Evolutionary conservation across 2,888 invertebrate genomes (phyloP).

Genomic region (Sympetrum striolatum): DNA sequence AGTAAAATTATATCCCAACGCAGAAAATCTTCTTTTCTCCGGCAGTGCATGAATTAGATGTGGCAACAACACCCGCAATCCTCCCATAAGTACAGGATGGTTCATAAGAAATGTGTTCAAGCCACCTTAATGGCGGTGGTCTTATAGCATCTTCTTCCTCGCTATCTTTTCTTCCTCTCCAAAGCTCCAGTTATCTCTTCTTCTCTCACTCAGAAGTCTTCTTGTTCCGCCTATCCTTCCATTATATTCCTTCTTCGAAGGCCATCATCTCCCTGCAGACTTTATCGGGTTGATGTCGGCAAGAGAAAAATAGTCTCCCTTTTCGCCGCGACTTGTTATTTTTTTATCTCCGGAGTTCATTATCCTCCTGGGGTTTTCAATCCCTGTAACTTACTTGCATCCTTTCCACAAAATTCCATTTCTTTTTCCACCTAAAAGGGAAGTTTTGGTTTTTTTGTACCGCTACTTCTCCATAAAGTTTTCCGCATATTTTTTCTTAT

Average conservation of each 20-base stretch:
- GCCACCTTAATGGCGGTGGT: too few species aligned
- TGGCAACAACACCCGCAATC: too few species aligned
- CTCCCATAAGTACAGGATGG: too few species aligned
- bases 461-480: neutral
- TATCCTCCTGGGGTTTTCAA: constrained; percentile 30
- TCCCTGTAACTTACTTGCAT: neutral
- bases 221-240: neutral
- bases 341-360: neutral
- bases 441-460: neutral
- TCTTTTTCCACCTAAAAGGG: neutral
- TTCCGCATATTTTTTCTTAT: too few species aligned
- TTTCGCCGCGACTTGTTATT: neutral
- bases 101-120: too few species aligned
- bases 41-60: too few species aligned
- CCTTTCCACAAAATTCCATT: neutral
- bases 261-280: neutral
- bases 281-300: neutral
- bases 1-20: too few species aligned
- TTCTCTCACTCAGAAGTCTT: neutral
- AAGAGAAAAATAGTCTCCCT: neutral
- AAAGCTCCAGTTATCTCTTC: neutral
- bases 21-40: too few species aligned
- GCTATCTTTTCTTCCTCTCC: neutral
- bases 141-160: neutral
- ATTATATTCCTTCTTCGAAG: neutral